Evolutionary conservation across 2,888 invertebrate genomes (phyloP), one percentile per base, ranked within the genome.

Genomic region (Drosophila histrio): DNA sequence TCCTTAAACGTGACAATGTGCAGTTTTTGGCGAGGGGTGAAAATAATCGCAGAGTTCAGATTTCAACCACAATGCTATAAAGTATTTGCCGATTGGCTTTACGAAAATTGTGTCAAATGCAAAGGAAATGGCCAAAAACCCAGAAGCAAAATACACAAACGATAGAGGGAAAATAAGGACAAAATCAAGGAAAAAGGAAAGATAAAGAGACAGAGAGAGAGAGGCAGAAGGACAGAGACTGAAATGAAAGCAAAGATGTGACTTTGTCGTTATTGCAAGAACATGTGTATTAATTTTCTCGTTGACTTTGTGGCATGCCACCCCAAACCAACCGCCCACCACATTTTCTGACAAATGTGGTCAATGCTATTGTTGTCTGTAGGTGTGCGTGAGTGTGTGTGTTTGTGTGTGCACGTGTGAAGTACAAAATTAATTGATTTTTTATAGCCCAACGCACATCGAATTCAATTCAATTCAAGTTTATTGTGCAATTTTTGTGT

Each of bases 381-480:
- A 2, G 8, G n/a, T 32, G 28, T 26, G 15, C 5, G 49, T 39
- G 28, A 11, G 8, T 34, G 30, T 34, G 17, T 9, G 8, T 11
- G 32, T 11, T 38, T 46, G 32, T 22, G 17, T 32, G 44, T 63
- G 67, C 57, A 68, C 77, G 69, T 79, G 81, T 71, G 52, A 75
- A 77, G 79, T 61, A 60, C 57, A 70, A 78, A 77, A 73, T 73
- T 87, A 87, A 85, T 87, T 87, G 79, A 84, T 83, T 84, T 85
- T 76, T 71, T 74, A 76, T 77, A 54, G 71, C 36, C 56, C 21
- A 57, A 63, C 41, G 34, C 69, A 69, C 74, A 73, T 69, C 15
- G 44, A 57, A 69, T 73, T 73, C 61, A 73, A 73, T 69, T 69
- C 60, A 60, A 60, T 69, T 60, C 63, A 28, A 63, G 58, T 56